Percentiles rank a stretch among this genome's conserved stretches.
Conservation (phyloP, 2,113 vertebrate species). For the Melanotaenia duboulayi region DNA sequence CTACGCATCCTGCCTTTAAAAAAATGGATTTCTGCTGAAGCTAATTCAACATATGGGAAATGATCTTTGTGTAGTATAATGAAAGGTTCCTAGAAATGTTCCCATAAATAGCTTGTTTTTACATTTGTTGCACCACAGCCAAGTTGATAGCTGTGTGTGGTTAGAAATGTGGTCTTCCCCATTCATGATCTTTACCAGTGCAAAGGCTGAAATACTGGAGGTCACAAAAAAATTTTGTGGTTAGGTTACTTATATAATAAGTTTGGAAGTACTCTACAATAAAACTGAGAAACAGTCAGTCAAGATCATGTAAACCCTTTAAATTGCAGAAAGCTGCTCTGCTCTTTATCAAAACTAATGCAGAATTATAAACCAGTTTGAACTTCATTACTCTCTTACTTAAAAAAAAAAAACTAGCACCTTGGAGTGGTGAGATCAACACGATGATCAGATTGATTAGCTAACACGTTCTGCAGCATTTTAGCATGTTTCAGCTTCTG, state of each 20-base stretch:
- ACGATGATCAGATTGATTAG: too few species aligned
- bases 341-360: background rate
- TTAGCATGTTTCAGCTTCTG: too few species aligned
- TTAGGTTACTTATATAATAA: background rate
- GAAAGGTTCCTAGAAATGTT: background rate
- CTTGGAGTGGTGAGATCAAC: background rate
- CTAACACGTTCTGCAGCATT: too few species aligned
- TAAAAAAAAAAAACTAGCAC: background rate
- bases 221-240: background rate
- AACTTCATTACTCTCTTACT: background rate
- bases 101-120: background rate
- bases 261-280: background rate
- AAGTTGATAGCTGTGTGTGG: background rate
- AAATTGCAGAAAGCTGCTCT: background rate
- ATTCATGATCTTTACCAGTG: background rate
- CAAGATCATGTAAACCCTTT: background rate
- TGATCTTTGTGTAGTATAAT: background rate
- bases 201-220: background rate
- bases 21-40: background rate
- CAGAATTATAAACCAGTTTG: background rate
- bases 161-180: background rate
- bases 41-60: background rate
- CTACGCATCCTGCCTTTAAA: background rate
- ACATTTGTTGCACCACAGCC: background rate
- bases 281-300: too few species aligned